Base-by-base conservation (phyloP, 2,888 invertebrate genomes). In the Oscheius myriophilus region DNA sequence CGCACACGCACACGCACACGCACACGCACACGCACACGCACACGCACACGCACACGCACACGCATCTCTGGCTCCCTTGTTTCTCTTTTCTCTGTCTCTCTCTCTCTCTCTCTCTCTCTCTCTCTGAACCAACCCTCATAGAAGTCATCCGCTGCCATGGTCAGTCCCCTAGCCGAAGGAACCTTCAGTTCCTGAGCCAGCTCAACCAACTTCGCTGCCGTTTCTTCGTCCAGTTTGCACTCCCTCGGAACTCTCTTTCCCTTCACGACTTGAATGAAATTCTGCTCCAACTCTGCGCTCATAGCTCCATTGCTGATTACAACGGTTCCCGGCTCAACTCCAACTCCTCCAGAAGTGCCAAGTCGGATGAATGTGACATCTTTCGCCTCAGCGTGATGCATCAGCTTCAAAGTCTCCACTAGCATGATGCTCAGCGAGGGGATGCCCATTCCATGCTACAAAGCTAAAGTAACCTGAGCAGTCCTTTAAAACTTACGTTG, bases 61-160 rank as follows among this genome's bases (percentile, higher is more conserved):
- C n/a, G n/a, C n/a, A n/a, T n/a, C n/a, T n/a, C n/a, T n/a, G n/a
- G n/a, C 14, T 18, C 11, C 7, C 1, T 42, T 6, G 9, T 49
- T 11, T 49, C 6, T n/a, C 9, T 3, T 9, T 3, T 33, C 33
- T 33, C 4, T 9, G 33, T 33, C 33, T 33, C 4, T 9, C 4
- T 33, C 3, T 33, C 33, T 33, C 33, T 33, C 33, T 49, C 49
- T 49, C 33, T 33, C 33, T 33, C 33, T 9, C 33, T 33, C 33
- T 33, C 33, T 33, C 9, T 23, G 9, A 2, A 25, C 62, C 7
- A 12, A 83, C 93, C 95, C 91, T 98, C 97, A 87, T 97, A 98
- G 87, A 98, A 98, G 88, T 97, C 97, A 86, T 94, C 92, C 12
- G 96, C 93, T 88, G 96, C 96, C 91, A 96, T 92, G 0, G 97